phyloP scores from a whole-genome alignment of 2,797 vertebrate genomes.

The Tarsius wallacei region DNA sequence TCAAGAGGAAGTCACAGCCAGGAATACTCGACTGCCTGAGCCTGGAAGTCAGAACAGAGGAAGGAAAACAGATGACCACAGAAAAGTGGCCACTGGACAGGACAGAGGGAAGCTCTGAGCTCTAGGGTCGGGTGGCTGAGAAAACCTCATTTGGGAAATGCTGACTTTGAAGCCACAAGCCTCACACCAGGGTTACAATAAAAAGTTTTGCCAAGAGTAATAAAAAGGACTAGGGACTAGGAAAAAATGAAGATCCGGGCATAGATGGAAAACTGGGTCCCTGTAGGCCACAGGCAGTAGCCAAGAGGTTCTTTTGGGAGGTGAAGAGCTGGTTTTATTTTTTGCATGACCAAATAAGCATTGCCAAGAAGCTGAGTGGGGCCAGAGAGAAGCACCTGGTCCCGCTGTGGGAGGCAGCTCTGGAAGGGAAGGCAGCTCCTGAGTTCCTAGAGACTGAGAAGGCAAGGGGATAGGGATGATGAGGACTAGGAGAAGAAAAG shows the following conservation, averaged over 20 bases:
- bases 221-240: slow-evolving; percentile 53
- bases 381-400: not conserved
- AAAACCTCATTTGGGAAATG: slow-evolving; percentile 67
- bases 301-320: slow-evolving; percentile 58
- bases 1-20: slow-evolving; percentile 51
- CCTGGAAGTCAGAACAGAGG: slow-evolving; percentile 60
- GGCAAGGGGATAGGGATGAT: not conserved
- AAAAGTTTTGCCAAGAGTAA: slow-evolving; percentile 74
- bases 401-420: not conserved
- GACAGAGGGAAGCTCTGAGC: slow-evolving; percentile 24
- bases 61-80: slow-evolving; percentile 77
- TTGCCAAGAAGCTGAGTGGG: not conserved
- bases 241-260: slow-evolving; percentile 47
- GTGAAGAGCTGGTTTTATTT: slow-evolving; percentile 21
- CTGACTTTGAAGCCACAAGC: slow-evolving; percentile 77
- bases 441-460: not conserved
- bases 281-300: slow-evolving; percentile 9
- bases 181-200: slow-evolving; percentile 56
- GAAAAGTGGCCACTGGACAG: slow-evolving; percentile 51
- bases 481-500: not conserved
- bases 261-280: slow-evolving; percentile 67
- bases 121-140: slow-evolving; percentile 24
- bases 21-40: slow-evolving; percentile 13
- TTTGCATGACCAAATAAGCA: slow-evolving; percentile 66
- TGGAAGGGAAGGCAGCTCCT: not conserved